Evolutionary conservation across 2,113 vertebrate species (phyloP).

Genomic region (Prietella phreatophila): DNA sequence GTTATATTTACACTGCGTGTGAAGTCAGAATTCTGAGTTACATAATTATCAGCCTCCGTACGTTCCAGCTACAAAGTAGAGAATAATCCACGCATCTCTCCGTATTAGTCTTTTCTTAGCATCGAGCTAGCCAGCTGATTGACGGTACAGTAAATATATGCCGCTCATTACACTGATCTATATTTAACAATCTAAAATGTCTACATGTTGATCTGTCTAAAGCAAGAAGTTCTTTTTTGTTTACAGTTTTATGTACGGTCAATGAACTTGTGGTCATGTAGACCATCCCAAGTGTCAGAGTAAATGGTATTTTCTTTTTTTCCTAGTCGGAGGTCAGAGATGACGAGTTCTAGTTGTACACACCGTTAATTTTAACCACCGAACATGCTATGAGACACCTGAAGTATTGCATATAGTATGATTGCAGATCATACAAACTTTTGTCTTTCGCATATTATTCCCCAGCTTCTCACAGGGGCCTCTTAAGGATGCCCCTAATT

Average conservation of each 20-base stretch:
- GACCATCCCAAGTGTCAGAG: neutral
- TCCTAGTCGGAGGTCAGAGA: too few species aligned
- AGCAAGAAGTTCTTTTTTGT: neutral
- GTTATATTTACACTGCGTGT: neutral
- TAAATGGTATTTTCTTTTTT: too few species aligned
- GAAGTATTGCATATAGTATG: neutral
- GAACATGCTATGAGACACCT: neutral
- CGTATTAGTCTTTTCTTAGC: neutral
- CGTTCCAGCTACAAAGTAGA: neutral
- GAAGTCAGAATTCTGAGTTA: neutral
- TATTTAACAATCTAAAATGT: neutral
- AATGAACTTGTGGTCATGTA: neutral
- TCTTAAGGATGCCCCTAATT: conserved; percentile 79
- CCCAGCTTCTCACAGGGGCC: conserved; percentile 77
- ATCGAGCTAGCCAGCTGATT: too few species aligned
- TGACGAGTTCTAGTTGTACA: neutral
- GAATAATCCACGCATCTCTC: neutral
- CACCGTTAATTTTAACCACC: neutral
- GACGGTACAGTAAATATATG: too few species aligned
- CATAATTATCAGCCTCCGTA: neutral
- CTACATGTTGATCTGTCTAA: neutral
- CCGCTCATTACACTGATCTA: too few species aligned
- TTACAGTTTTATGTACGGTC: neutral
- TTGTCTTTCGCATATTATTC: too few species aligned
- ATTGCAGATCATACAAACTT: neutral